These are phyloP conservation scores for Macroramphosus scolopax DNA, from an alignment of 2,797 vertebrate genomes.

Conservation along the genomic window DNA sequence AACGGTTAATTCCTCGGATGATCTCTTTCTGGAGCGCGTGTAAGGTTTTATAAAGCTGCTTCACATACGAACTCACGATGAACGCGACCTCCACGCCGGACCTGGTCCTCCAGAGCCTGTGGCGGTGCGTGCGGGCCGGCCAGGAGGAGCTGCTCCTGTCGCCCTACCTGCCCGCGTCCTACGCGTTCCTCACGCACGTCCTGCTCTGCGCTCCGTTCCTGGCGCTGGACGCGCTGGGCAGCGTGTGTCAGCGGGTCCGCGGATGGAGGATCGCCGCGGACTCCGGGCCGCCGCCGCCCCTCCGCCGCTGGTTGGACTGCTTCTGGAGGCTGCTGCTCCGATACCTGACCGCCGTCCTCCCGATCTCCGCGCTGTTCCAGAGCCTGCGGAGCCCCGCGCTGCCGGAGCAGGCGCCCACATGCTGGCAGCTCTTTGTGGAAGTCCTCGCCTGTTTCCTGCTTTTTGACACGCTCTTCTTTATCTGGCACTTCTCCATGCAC, in stretches of 20 bases:
- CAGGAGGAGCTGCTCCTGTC: constrained; percentile 49
- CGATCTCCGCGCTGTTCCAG: constrained; percentile 56
- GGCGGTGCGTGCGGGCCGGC: constrained; percentile 49
- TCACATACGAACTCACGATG: too few species aligned
- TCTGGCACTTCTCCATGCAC: constrained; percentile 72
- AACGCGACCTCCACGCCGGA: too few species aligned
- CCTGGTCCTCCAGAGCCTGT: constrained; percentile 61
- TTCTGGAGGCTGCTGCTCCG: constrained; percentile 51
- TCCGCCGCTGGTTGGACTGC: constrained; percentile 55
- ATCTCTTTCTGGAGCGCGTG: too few species aligned
- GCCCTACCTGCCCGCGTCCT: constrained; percentile 49
- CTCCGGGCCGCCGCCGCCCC: constrained; percentile 28
- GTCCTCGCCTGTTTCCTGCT: constrained; percentile 65
- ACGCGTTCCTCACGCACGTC: constrained; percentile 67
- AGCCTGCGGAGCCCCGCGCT: constrained; percentile 15
- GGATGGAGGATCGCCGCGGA: constrained; percentile 57
- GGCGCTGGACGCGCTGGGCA: constrained; percentile 60
- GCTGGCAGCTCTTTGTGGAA: constrained; percentile 55
- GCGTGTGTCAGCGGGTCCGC: constrained; percentile 35
- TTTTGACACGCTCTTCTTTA: constrained; percentile 75
- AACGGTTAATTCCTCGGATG: too few species aligned
- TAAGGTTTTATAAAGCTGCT: too few species aligned
- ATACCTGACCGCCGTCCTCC: constrained; percentile 61
- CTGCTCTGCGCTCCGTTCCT: constrained; percentile 69
- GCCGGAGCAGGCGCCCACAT: constrained; percentile 61